phyloP scores from a whole-genome alignment of 2,113 vertebrate genomes.

The Gallinago media region DNA sequence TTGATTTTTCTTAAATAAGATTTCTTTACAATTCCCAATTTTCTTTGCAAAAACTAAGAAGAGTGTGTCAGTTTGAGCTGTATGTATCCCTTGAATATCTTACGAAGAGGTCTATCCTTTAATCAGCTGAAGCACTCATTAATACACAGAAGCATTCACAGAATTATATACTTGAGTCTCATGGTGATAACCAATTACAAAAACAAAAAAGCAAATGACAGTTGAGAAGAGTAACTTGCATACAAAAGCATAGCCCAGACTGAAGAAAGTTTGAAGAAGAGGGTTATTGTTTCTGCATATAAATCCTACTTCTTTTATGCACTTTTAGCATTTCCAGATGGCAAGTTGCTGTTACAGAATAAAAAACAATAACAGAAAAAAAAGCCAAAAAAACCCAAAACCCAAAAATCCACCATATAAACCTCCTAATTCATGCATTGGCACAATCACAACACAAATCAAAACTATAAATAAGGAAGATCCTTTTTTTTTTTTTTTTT shows the following conservation, averaged over 20 bases:
- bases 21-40: background rate
- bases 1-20: background rate
- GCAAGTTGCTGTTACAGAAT: constrained; percentile 16
- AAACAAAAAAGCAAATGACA: background rate
- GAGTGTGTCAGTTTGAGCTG: background rate
- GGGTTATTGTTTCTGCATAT: background rate
- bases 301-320: constrained; percentile 14
- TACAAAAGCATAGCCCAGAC: background rate
- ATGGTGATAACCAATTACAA: background rate
- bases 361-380: background rate
- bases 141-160: background rate
- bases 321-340: constrained; percentile 69
- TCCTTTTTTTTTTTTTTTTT: background rate
- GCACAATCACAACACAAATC: constrained; percentile 22
- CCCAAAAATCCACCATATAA: fast-evolving
- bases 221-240: background rate
- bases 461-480: constrained; percentile 56
- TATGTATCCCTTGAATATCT: background rate
- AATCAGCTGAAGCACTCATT: background rate
- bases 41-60: background rate
- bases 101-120: background rate
- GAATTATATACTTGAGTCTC: background rate
- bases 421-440: background rate
- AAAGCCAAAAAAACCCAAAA: no score
- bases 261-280: background rate